phyloP scores from a whole-genome alignment of 2,797 vertebrate species.

The Intellagama lesueurii region DNA sequence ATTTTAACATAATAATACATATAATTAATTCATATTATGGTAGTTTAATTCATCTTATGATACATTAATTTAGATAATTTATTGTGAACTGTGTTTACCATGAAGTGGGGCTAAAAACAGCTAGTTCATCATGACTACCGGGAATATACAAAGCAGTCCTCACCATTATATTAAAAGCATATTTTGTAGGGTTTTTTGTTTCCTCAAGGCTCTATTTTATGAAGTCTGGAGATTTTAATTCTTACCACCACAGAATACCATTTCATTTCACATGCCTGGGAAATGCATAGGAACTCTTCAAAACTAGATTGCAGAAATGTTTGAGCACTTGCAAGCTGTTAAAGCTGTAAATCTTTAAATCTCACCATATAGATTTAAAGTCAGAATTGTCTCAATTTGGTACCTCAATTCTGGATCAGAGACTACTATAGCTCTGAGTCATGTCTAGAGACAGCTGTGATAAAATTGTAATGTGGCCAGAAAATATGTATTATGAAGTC shows the following conservation, averaged over 20 bases:
- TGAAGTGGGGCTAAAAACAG: neutral
- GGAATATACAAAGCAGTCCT: neutral
- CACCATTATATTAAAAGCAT: neutral
- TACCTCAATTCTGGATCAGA: constrained; percentile 2
- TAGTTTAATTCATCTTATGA: neutral
- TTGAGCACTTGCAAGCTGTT: neutral
- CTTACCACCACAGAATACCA: neutral
- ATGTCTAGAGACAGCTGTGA: neutral
- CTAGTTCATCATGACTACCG: neutral
- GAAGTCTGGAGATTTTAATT: neutral
- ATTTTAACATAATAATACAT: too few relatives aligned
- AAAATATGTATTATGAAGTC: constrained; percentile 28
- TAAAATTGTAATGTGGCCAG: constrained; percentile 7
- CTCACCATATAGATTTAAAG: neutral
- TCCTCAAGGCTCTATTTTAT: neutral
- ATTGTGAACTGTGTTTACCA: neutral
- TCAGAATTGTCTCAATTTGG: neutral
- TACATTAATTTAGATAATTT: neutral
- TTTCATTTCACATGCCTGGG: neutral
- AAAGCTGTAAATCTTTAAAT: neutral
- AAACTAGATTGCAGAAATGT: constrained; percentile 6
- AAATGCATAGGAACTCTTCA: constrained; percentile 10
- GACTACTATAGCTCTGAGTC: neutral
- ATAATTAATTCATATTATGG: neutral
- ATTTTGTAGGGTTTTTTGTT: constrained; percentile 11